These are phyloP conservation scores for Myripristis murdjan DNA, from an alignment of 2,797 vertebrate genomes.

Conservation along the genomic window DNA sequence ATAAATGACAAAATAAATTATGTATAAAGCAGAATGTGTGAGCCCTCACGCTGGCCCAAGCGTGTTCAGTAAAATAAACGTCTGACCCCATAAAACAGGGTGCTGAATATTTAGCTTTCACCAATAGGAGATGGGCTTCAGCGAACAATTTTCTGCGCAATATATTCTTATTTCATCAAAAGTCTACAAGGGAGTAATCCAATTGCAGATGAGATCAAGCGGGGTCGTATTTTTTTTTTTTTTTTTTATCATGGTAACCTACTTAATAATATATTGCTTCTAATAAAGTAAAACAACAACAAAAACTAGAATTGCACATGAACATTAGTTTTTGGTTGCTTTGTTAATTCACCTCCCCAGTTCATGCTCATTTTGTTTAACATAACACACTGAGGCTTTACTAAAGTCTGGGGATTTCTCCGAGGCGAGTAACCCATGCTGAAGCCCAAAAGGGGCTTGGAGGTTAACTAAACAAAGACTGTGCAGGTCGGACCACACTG, in stretches of 20 bases:
- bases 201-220: not conserved
- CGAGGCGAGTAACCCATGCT: slow-evolving; percentile 78
- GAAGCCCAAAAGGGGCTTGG: slow-evolving; percentile 88
- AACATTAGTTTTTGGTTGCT: not conserved
- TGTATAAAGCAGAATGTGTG: not conserved
- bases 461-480: slow-evolving; percentile 96
- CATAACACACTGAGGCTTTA: slow-evolving; percentile 69
- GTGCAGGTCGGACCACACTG: slow-evolving; percentile 94
- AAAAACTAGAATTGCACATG: slow-evolving; percentile 1
- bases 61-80: not conserved
- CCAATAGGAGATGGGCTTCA: too few relatives aligned
- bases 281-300: too few relatives aligned
- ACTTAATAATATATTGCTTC: too few relatives aligned
- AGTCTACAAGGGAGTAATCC: not conserved
- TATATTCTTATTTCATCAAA: not conserved
- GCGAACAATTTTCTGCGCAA: too few relatives aligned
- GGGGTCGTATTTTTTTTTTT: too few relatives aligned
- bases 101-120: too few relatives aligned
- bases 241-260: too few relatives aligned
- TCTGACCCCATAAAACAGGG: not conserved
- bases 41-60: fast-evolving
- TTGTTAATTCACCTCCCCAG: slow-evolving; percentile 24
- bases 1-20: not conserved
- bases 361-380: slow-evolving; percentile 64
- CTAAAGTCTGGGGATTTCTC: slow-evolving; percentile 75